phyloP scores from a whole-genome alignment of 2,113 vertebrate genomes.

The Phyllopteryx taeniolatus region DNA sequence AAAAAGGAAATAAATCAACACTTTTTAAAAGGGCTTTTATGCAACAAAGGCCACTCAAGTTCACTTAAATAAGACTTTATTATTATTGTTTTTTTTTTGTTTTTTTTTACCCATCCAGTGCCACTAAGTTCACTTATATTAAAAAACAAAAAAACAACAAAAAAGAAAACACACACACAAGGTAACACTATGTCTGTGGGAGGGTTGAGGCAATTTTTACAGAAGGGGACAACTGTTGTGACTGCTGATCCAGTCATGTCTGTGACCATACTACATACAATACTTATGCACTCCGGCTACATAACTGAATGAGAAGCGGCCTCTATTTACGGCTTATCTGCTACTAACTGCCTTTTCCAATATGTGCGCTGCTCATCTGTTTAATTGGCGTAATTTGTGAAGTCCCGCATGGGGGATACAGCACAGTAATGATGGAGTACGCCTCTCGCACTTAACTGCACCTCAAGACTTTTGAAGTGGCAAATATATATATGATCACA shows the following conservation, averaged over 20 bases:
- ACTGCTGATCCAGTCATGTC: conserved; percentile 19
- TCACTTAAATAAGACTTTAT: not conserved
- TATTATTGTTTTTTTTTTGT: not conserved
- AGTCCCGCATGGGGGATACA: conserved; percentile 25
- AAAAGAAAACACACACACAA: not conserved
- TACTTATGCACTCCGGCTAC: conserved; percentile 40
- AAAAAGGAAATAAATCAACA: not conserved
- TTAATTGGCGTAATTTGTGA: conserved; percentile 23
- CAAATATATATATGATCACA: not conserved
- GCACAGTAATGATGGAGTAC: not conserved
- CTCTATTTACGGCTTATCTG: conserved; percentile 36
- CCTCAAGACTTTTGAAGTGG: not conserved
- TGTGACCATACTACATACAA: conserved; percentile 4
- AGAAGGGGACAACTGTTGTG: not conserved
- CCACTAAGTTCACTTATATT: not conserved
- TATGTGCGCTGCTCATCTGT: not conserved
- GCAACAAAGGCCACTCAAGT: not conserved
- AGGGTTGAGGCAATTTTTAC: not conserved
- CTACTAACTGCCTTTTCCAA: conserved; percentile 15
- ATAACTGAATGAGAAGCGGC: conserved; percentile 29
- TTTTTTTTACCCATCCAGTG: not conserved
- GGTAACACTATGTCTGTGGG: not conserved
- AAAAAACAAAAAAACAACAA: too few species aligned
- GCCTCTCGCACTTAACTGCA: not conserved
- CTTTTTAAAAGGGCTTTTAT: too few species aligned